These are phyloP conservation scores for Rhinoptilus africanus DNA, from an alignment of 2,113 vertebrate genomes.

Conservation along the genomic window DNA sequence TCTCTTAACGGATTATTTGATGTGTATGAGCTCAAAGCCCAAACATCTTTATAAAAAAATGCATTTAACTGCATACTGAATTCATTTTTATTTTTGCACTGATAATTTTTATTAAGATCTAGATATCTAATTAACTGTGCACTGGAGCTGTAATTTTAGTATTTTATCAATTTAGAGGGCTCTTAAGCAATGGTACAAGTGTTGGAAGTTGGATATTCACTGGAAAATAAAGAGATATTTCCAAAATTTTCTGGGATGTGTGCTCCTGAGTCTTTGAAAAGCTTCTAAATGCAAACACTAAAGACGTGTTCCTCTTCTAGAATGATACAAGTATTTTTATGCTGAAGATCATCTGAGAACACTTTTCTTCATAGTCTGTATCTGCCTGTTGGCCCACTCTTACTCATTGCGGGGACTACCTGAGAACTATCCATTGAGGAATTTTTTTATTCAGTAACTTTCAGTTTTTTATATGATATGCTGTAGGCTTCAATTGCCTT, in stretches of 20 bases:
- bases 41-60: neutral
- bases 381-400: neutral
- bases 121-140: neutral
- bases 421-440: neutral
- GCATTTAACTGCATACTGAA: neutral
- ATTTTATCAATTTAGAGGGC: neutral
- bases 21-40: neutral
- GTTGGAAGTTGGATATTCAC: neutral
- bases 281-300: neutral
- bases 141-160: constrained; percentile 17
- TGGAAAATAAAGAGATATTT: constrained; percentile 46
- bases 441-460: neutral
- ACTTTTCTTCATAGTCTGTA: neutral
- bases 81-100: constrained; percentile 46
- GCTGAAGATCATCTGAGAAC: neutral
- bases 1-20: neutral
- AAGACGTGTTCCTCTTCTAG: neutral
- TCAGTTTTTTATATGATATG: neutral
- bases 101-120: constrained; percentile 14
- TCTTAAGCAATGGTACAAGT: neutral
- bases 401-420: neutral
- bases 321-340: neutral
- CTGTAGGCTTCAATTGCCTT: neutral
- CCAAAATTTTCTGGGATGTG: neutral
- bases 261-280: neutral